Base-by-base conservation (phyloP, 2,888 invertebrate species). In the Galerucella nymphaeae region DNA sequence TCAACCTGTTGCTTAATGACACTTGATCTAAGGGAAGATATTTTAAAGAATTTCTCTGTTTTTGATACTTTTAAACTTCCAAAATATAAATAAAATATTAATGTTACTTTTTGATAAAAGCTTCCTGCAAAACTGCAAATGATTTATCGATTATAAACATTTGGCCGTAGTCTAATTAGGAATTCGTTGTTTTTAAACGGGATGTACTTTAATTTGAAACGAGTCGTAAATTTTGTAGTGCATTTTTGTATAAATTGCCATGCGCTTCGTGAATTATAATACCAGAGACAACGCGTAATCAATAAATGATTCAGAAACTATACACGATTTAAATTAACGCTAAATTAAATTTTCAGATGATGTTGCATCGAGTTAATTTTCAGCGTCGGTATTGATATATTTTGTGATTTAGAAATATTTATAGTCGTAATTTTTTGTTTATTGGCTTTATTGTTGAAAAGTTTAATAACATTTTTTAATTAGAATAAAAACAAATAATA, bases 291-390 rank as follows among this genome's bases (percentile, higher is more conserved):
- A 72, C 70, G 69, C 74, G 80, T 78, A 82, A 82, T 82, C 81
- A 82, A 82, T 82, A 82, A 82, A 80, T 80, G 82, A 81, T 82
- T 78, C 81, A 80, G 78, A 79, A 80, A 78, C 78, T 77, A 23
- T 23, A 78, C 76, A 80, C 82, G 83, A 83, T 83, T 83, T 83
- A 82, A 82, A 83, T 83, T 83, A 83, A 83, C 83, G 83, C 81
- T 83, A 83, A 83, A 83, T 83, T 83, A 81, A 83, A 83, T 82
- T 83, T 83, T 79, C 80, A 79, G 81, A 81, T 82, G 81, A 80
- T 79, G 78, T 78, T 75, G 70, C 41, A 55, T 57, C 71, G 77
- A 78, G 80, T 80, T 80, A 81, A 83, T 83, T 82, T 81, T 79
- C 72, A 76, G 63, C 71, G 73, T 65, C 73, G 69, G 55, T 77